Evolutionary conservation across 2,113 vertebrate species (phyloP).

Genomic region (Peromyscus polionotus): DNA sequence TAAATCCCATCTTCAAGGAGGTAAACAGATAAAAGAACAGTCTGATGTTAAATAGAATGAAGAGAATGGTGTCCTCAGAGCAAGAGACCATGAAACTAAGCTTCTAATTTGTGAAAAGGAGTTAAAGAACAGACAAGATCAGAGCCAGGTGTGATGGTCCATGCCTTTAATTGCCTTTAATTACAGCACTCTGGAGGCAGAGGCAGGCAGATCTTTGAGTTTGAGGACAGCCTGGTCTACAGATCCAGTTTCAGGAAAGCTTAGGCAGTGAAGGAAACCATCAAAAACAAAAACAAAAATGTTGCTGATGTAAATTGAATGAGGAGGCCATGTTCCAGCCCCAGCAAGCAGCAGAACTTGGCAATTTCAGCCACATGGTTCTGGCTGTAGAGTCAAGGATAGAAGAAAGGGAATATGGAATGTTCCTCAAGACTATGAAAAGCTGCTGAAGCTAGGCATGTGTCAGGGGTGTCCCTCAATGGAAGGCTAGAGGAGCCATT

Average conservation of each 20-base stretch:
- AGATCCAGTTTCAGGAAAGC: not conserved
- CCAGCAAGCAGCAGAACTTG: not conserved
- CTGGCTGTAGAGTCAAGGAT: not conserved
- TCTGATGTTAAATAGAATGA: not conserved
- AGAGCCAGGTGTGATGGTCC: not conserved
- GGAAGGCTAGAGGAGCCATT: not conserved
- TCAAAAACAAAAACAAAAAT: not conserved
- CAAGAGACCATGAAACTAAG: not conserved
- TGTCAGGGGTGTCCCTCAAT: not conserved
- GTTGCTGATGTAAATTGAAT: not conserved
- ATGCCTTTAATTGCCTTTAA: not conserved
- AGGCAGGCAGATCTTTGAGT: not conserved
- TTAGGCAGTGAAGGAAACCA: not conserved
- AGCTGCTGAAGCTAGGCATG: not conserved
- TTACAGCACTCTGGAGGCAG: not conserved
- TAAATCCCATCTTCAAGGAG: too few relatives aligned
- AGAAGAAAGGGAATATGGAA: not conserved
- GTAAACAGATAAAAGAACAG: too few relatives aligned
- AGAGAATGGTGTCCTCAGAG: not conserved
- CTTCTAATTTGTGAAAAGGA: not conserved
- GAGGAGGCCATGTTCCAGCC: not conserved
- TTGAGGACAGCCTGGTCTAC: not conserved
- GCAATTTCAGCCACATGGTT: not conserved
- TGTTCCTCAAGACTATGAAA: not conserved
- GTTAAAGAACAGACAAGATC: not conserved